phyloP scores from a whole-genome alignment of 2,113 vertebrate genomes.

The Falco punctatus region DNA sequence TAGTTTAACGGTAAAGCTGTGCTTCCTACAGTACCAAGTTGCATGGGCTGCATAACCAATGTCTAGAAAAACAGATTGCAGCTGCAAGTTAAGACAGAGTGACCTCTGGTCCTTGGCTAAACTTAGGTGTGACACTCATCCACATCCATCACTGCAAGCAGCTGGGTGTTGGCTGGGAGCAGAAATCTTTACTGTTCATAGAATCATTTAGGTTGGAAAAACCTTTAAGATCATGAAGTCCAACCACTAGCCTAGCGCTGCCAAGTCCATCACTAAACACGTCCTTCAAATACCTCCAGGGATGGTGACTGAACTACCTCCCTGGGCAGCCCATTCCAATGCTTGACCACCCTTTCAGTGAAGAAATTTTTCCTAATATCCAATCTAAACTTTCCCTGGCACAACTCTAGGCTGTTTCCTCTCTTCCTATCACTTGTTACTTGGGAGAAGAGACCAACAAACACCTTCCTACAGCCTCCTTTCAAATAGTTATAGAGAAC shows the following conservation, averaged over 20 bases:
- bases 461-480: too few relatives aligned
- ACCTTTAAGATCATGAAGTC: background rate
- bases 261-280: too few relatives aligned
- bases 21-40: background rate
- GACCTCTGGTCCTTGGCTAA: background rate
- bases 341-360: too few relatives aligned
- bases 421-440: too few relatives aligned
- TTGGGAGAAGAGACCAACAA: too few relatives aligned
- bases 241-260: background rate
- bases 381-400: too few relatives aligned
- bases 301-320: background rate
- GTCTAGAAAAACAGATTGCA: background rate
- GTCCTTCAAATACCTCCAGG: background rate
- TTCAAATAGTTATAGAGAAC: too few relatives aligned
- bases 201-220: background rate
- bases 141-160: background rate
- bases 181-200: background rate
- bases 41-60: background rate
- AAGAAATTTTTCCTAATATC: too few relatives aligned
- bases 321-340: background rate
- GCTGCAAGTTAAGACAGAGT: background rate
- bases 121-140: background rate
- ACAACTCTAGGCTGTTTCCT: too few relatives aligned
- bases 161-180: background rate
- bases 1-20: background rate